phyloP scores from a whole-genome alignment of 1,140 invertebrate species.

The Drosophila lacteicornis region DNA sequence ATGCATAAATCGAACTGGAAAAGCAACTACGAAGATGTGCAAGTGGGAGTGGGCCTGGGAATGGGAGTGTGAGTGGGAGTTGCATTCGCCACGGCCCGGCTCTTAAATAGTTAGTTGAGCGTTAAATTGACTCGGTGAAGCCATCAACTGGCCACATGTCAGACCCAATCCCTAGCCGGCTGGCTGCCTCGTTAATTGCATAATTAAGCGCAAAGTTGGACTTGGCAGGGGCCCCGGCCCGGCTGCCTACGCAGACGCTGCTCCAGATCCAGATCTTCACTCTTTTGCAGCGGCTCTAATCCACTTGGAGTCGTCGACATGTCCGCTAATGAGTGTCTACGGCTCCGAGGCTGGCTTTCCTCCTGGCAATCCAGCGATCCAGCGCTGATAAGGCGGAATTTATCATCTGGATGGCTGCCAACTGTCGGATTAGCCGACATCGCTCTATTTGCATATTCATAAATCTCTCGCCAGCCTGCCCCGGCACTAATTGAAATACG shows the following conservation, averaged over 20 bases:
- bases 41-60: slow-evolving; percentile 22
- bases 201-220: slow-evolving; percentile 69
- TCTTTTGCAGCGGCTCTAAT: not conserved
- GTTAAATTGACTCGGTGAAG: slow-evolving; percentile 73
- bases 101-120: slow-evolving; percentile 74
- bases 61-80: slow-evolving; percentile 22
- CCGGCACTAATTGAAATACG: slow-evolving; percentile 55
- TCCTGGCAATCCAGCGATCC: slow-evolving; percentile 10
- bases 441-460: slow-evolving; percentile 74
- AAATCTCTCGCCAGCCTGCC: slow-evolving; percentile 39
- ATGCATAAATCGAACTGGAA: slow-evolving; percentile 67
- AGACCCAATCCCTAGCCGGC: slow-evolving; percentile 52
- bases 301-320: slow-evolving; percentile 59
- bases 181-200: slow-evolving; percentile 67
- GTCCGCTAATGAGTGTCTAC: slow-evolving; percentile 57
- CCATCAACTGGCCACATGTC: slow-evolving; percentile 58
- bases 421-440: slow-evolving; percentile 58
- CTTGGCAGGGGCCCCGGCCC: slow-evolving; percentile 17
- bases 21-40: slow-evolving; percentile 24
- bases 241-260: slow-evolving; percentile 56
- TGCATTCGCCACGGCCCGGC: slow-evolving; percentile 29
- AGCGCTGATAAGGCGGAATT: slow-evolving; percentile 61
- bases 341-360: not conserved
- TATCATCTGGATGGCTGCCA: slow-evolving; percentile 54
- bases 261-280: slow-evolving; percentile 46